A percentile compares a stretch with the other conserved stretches of the same genome.
Conservation (phyloP, 2,797 vertebrate species). For the Parotocinclus haroldoi region DNA sequence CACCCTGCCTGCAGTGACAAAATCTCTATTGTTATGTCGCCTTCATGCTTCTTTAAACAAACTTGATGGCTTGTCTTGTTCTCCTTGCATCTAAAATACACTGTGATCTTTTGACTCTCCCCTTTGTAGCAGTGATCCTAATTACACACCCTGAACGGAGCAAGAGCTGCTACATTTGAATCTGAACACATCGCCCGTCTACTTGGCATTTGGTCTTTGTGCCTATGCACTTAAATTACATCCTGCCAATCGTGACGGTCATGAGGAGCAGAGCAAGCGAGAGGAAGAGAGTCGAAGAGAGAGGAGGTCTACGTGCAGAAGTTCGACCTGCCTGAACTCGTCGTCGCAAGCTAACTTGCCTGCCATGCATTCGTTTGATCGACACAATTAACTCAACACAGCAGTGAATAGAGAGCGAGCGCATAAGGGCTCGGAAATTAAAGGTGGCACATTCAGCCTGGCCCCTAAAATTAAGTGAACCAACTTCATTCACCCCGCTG, state of each 20-base stretch:
- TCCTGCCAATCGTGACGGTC: slow-evolving; percentile 79
- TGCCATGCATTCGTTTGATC: slow-evolving; percentile 70
- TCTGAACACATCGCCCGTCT: slow-evolving; percentile 70
- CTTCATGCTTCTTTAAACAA: slow-evolving; percentile 33
- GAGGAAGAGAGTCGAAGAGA: slow-evolving; percentile 60
- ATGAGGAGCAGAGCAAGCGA: slow-evolving; percentile 62
- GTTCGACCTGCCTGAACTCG: slow-evolving; percentile 31
- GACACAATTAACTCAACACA: slow-evolving; percentile 79
- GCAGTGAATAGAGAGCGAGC: slow-evolving; percentile 74
- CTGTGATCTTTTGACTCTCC: slow-evolving; percentile 59
- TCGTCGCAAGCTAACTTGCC: slow-evolving; percentile 46
- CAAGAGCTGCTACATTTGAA: slow-evolving; percentile 74
- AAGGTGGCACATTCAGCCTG: slow-evolving; percentile 75
- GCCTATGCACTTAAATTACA: slow-evolving; percentile 81
- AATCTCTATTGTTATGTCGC: not conserved
- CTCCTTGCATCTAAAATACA: slow-evolving; percentile 33
- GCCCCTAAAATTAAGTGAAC: slow-evolving; percentile 79
- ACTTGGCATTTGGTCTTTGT: slow-evolving; percentile 82
- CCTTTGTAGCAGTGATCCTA: slow-evolving; percentile 77
- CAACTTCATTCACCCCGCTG: slow-evolving; percentile 64
- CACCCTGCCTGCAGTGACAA: not conserved
- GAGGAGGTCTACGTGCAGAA: slow-evolving; percentile 27
- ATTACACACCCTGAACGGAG: slow-evolving; percentile 72
- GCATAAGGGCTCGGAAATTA: slow-evolving; percentile 74
- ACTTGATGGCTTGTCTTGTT: slow-evolving; percentile 22